Evolutionary conservation across 2,888 invertebrate genomes (phyloP), one percentile per base, ranked within the genome.

Genomic region (Chirona hameri): DNA sequence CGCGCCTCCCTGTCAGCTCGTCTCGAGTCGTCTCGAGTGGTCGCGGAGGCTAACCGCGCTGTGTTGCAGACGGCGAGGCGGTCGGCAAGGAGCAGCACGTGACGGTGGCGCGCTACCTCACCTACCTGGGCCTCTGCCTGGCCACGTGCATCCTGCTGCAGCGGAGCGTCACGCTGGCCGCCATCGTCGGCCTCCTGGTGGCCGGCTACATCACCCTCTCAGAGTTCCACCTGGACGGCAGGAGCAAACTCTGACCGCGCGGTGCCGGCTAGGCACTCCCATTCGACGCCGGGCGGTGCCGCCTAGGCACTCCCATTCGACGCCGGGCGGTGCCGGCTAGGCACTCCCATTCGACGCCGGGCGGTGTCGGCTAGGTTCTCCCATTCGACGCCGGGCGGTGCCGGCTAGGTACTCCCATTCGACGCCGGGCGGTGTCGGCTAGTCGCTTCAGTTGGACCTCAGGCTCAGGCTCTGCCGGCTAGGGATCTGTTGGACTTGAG

Each of bases 131-230:
- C 5, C 90, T 97, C 76, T 93, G 95, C 86, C 88, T 95, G 76
- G 94, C 96, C 60, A 95, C 95, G 0, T 94, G 92, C 86, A 96
- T 96, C 83, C 93, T 96, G 86, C 92, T 96, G 82, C 94, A 95
- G 85, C 93, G 92, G 86, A 95, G 94, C 83, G 91, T 93, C 0
- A 90, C 91, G 60, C 89, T 94, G 72, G 96, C 96, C 18, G 92
- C 93, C 83, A 87, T 94, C 81, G 92, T 97, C 82, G 96, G 96
- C 3, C 89, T 94, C 0, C 90, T 93, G 85, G 96, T 96, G 29
- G 92, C 93, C 46, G 87, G 93, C 55, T 97, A 97, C 87, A 96
- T 97, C 86, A 91, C 94, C 0, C 91, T 93, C 14, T 95, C 96
- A 0, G 96, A 96, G 88, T 96, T 96, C 81, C 85, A 85, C 82